These are phyloP conservation scores for Plecotus auritus DNA, from an alignment of 2,113 vertebrate species.

Conservation along the genomic window DNA sequence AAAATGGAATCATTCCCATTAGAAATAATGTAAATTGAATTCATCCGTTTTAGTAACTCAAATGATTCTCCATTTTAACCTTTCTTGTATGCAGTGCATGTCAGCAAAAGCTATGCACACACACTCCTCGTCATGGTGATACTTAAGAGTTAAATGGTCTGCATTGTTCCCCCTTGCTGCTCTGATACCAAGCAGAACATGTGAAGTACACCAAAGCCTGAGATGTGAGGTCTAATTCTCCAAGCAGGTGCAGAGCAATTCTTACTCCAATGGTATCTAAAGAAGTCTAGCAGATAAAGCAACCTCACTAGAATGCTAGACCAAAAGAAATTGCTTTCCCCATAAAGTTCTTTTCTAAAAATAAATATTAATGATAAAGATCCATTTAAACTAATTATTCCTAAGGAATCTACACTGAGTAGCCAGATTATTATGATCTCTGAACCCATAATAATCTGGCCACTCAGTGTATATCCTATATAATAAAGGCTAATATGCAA, in stretches of 20 bases:
- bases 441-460: too few relatives aligned
- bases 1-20: too few relatives aligned
- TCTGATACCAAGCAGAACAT: background rate
- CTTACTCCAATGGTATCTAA: background rate
- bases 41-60: too few relatives aligned
- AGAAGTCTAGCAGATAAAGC: background rate
- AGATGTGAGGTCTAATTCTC: background rate
- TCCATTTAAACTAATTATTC: slow-evolving; percentile 5
- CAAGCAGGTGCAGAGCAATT: background rate
- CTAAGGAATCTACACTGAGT: background rate
- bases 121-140: background rate
- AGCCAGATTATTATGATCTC: too few relatives aligned
- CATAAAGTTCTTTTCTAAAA: slow-evolving; percentile 10
- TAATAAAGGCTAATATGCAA: too few relatives aligned
- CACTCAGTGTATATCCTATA: too few relatives aligned
- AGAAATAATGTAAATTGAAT: too few relatives aligned
- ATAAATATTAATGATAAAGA: background rate
- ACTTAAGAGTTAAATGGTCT: background rate
- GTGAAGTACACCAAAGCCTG: background rate
- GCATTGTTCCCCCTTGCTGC: background rate
- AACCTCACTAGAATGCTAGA: background rate
- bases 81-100: too few relatives aligned
- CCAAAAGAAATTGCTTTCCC: slow-evolving; percentile 57
- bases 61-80: too few relatives aligned
- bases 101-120: too few relatives aligned